These are phyloP conservation scores for Epinephelus lanceolatus DNA, from an alignment of 2,113 vertebrate species.

Conservation along the genomic window DNA sequence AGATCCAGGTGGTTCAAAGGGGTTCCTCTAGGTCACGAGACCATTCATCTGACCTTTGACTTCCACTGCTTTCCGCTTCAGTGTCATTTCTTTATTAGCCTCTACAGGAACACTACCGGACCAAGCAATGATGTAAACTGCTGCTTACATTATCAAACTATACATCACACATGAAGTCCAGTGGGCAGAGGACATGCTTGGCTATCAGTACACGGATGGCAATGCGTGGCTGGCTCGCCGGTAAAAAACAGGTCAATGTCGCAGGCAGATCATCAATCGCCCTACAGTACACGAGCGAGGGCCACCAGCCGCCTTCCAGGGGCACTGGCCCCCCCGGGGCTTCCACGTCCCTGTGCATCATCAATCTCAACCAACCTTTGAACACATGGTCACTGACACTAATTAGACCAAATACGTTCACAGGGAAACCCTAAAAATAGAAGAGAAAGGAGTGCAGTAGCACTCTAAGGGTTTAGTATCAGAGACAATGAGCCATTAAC, in stretches of 20 bases:
- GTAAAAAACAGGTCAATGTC: slow-evolving; percentile 74
- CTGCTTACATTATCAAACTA: slow-evolving; percentile 58
- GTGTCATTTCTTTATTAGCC: neutral
- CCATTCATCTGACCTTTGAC: neutral
- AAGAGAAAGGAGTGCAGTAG: neutral
- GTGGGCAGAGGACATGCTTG: slow-evolving; percentile 23
- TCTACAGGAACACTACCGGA: neutral
- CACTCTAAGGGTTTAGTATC: slow-evolving; percentile 8
- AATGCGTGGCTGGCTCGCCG: slow-evolving; percentile 25
- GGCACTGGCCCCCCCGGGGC: slow-evolving; percentile 48
- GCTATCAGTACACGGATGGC: slow-evolving; percentile 37
- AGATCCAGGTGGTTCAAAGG: slow-evolving; percentile 15
- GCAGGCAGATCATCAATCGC: slow-evolving; percentile 74
- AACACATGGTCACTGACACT: slow-evolving; percentile 57
- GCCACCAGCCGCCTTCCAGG: slow-evolving; percentile 40
- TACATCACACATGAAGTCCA: slow-evolving; percentile 46
- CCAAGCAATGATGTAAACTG: slow-evolving; percentile 2
- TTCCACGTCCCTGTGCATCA: slow-evolving; percentile 57
- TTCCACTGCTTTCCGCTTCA: neutral
- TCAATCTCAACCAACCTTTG: slow-evolving; percentile 77
- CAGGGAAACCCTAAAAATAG: slow-evolving; percentile 68
- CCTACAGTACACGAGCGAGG: slow-evolving; percentile 37
- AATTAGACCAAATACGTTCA: slow-evolving; percentile 71
- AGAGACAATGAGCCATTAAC: slow-evolving; percentile 49
- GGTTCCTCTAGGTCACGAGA: neutral